A percentile compares a stretch with the other conserved stretches of the same genome.
Conservation (phyloP, 2,797 vertebrate genomes). For the Tauraco hartlaubi region DNA sequence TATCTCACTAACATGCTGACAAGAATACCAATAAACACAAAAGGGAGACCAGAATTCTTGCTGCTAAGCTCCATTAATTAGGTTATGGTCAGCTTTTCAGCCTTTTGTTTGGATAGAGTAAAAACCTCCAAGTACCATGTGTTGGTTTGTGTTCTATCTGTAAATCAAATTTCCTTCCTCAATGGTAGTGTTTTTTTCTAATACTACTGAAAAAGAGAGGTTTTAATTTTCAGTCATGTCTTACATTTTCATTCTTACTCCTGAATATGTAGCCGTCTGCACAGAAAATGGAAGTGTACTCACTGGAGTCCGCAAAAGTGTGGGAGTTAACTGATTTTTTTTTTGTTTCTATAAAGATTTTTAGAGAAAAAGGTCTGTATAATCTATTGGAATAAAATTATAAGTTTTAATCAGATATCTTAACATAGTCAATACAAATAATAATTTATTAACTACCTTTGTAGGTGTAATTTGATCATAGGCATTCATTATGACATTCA, state of each 20-base stretch:
- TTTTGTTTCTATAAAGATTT: neutral
- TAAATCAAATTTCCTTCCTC: neutral
- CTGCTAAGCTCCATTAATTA: neutral
- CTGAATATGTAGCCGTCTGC: neutral
- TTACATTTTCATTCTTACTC: neutral
- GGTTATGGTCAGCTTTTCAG: neutral
- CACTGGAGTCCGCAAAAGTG: neutral
- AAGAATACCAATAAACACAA: conserved; percentile 18
- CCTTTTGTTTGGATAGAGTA: neutral
- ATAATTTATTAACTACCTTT: neutral
- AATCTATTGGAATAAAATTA: neutral
- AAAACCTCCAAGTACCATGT: neutral
- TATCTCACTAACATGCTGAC: conserved; percentile 9
- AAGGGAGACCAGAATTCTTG: conserved; percentile 17
- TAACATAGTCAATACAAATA: neutral
- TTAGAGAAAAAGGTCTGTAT: neutral
- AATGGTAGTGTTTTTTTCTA: neutral
- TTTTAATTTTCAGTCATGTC: neutral
- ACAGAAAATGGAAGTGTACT: neutral
- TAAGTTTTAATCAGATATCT: neutral
- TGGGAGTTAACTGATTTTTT: neutral
- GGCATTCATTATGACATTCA: neutral
- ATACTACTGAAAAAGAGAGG: neutral
- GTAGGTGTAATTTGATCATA: neutral
- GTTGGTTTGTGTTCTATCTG: neutral